These are phyloP conservation scores for Eustalomyia histrio DNA, from an alignment of 2,888 invertebrate species.

Conservation along the genomic window DNA sequence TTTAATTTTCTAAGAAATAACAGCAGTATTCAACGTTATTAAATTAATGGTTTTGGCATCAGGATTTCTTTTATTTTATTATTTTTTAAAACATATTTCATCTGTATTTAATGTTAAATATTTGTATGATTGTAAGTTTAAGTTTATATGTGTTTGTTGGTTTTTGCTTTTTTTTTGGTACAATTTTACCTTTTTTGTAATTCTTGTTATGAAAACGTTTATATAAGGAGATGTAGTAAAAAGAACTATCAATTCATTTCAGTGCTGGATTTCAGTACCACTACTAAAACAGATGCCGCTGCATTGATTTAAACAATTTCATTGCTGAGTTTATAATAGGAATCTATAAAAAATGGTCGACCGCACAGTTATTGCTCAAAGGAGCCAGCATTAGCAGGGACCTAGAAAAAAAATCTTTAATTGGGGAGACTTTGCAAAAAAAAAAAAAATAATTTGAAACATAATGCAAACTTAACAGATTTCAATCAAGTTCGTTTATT, in stretches of 20 bases:
- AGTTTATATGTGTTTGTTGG: conserved; percentile 17
- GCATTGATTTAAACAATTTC: conserved; percentile 53
- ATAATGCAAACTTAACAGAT: no score
- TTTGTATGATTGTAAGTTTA: neutral
- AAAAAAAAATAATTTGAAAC: no score
- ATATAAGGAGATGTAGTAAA: conserved; percentile 4
- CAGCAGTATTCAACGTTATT: conserved; percentile 38
- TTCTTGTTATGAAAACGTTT: conserved; percentile 18
- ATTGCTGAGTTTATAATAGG: conserved; percentile 35
- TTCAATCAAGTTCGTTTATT: no score
- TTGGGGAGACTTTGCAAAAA: no score
- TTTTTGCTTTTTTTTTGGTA: conserved; percentile 7
- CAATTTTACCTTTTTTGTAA: conserved; percentile 32
- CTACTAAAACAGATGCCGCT: conserved; percentile 43
- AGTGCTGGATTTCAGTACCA: conserved; percentile 20
- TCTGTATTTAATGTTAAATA: conserved; percentile 31
- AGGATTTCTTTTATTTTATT: conserved; percentile 15
- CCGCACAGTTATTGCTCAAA: conserved; percentile 43
- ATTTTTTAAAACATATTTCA: conserved; percentile 39
- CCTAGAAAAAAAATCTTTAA: neutral
- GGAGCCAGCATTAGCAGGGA: neutral
- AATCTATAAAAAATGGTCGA: conserved; percentile 32
- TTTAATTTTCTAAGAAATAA: conserved; percentile 43
- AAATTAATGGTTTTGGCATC: conserved; percentile 57
- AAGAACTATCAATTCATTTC: conserved; percentile 20